Percentiles rank a stretch among this genome's conserved stretches.
Conservation (phyloP, 2,888 invertebrate genomes). For the Lydus trimaculatus region DNA sequence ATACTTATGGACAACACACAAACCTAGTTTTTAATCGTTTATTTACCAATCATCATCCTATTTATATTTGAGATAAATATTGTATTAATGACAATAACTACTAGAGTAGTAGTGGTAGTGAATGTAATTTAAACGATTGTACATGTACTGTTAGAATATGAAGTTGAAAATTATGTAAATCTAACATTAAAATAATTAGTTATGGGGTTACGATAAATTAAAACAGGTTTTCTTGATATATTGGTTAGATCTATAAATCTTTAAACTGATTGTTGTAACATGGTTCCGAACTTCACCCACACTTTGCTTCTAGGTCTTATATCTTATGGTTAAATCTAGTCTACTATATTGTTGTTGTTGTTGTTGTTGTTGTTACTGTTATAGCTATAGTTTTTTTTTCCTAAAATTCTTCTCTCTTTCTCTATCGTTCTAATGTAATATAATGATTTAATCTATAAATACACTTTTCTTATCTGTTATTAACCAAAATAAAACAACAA, state of each 20-base stretch:
- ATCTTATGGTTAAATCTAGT: constrained; percentile 1
- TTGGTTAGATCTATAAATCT: constrained; percentile 6
- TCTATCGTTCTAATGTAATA: background rate
- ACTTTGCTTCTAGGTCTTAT: constrained; percentile 6
- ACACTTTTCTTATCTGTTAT: background rate
- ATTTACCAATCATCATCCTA: background rate
- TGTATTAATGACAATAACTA: background rate
- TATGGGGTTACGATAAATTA: constrained; percentile 7
- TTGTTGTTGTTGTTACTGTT: background rate
- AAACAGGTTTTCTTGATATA: constrained; percentile 4
- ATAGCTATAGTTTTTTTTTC: background rate
- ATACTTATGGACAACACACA: too few species aligned
- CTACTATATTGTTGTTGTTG: background rate
- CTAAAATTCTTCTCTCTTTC: background rate
- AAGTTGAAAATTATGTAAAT: constrained; percentile 5
- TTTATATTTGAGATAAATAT: background rate
- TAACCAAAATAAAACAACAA: background rate
- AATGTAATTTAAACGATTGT: background rate
- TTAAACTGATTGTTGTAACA: constrained; percentile 8
- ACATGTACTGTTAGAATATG: background rate
- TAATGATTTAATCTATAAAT: background rate
- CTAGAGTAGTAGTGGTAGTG: background rate
- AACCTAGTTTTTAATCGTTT: background rate
- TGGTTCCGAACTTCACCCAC: constrained; percentile 15
- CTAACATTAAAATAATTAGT: constrained; percentile 6